phyloP scores from a whole-genome alignment of 2,888 invertebrate genomes.

The Leucophora obtusa region DNA sequence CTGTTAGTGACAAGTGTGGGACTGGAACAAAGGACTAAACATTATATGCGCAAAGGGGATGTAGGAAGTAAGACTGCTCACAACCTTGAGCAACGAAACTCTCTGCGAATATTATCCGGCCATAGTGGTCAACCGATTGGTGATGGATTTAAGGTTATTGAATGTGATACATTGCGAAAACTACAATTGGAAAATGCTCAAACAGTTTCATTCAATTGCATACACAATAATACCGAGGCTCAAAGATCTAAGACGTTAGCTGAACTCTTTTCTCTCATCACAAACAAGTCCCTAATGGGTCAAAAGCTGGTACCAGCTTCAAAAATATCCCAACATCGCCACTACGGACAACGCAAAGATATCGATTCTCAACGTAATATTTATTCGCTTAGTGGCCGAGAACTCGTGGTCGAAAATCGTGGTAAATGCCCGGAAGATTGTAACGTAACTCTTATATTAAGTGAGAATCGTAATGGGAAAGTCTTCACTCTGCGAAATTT shows the following conservation, averaged over 20 bases:
- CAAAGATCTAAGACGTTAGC: constrained; percentile 79
- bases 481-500: constrained; percentile 82
- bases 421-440: constrained; percentile 86
- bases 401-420: constrained; percentile 85
- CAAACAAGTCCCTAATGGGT: constrained; percentile 74
- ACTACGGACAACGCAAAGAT: constrained; percentile 81
- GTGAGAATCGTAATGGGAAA: constrained; percentile 80
- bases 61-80: constrained; percentile 66
- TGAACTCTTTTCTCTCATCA: constrained; percentile 78
- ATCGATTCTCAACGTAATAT: constrained; percentile 81
- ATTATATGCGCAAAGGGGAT: constrained; percentile 66
- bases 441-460: constrained; percentile 82
- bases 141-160: constrained; percentile 81
- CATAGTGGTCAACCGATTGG: constrained; percentile 83
- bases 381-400: constrained; percentile 82
- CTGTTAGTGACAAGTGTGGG: constrained; percentile 81
- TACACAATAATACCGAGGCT: constrained; percentile 81
- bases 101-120: constrained; percentile 85
- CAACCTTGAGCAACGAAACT: constrained; percentile 80
- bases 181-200: constrained; percentile 80
- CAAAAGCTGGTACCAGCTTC: constrained; percentile 76
- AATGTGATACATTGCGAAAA: constrained; percentile 82
- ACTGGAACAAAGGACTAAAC: constrained; percentile 71
- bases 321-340: constrained; percentile 80
- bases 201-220: constrained; percentile 81